Conservation (phyloP, 2,888 invertebrate species). For the Phalangium opilio region DNA sequence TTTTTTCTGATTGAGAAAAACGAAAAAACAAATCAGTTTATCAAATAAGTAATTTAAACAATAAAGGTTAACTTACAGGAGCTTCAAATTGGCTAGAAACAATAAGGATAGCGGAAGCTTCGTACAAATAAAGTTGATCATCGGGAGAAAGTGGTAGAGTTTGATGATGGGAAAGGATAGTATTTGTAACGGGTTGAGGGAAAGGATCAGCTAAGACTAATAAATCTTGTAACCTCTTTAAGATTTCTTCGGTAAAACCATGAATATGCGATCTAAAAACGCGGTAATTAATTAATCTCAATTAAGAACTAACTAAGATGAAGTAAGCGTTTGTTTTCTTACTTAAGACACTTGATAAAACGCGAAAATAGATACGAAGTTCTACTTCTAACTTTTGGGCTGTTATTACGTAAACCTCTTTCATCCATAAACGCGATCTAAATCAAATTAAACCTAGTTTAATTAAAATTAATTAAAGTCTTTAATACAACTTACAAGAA, state of each 20-base stretch:
- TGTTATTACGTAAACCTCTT: constrained; percentile 35
- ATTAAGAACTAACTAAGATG: no score
- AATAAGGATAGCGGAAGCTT: constrained; percentile 40
- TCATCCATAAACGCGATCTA: constrained; percentile 37
- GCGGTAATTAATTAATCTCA: no score
- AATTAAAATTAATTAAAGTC: constrained; percentile 1
- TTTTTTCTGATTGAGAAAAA: constrained; percentile 30
- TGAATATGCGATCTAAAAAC: constrained; percentile 30
- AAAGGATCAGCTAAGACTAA: constrained; percentile 33
- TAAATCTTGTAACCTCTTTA: constrained; percentile 37
- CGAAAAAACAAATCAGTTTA: background rate
- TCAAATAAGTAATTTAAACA: background rate
- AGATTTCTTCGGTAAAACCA: constrained; percentile 35
- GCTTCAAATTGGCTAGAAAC: constrained; percentile 35
- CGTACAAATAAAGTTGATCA: constrained; percentile 42
- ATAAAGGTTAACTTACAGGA: constrained; percentile 29
- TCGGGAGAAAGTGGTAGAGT: constrained; percentile 25
- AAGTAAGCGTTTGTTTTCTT: constrained; percentile 20
- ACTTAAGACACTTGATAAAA: constrained; percentile 40
- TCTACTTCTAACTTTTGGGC: constrained; percentile 37
- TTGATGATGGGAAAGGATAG: background rate
- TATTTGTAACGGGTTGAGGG: constrained; percentile 23
- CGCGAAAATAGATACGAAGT: constrained; percentile 40
- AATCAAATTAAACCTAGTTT: constrained; percentile 3
- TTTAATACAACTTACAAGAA: constrained; percentile 27